phyloP scores from a whole-genome alignment of 2,797 vertebrate species.

The Enteromius argenteus region DNA sequence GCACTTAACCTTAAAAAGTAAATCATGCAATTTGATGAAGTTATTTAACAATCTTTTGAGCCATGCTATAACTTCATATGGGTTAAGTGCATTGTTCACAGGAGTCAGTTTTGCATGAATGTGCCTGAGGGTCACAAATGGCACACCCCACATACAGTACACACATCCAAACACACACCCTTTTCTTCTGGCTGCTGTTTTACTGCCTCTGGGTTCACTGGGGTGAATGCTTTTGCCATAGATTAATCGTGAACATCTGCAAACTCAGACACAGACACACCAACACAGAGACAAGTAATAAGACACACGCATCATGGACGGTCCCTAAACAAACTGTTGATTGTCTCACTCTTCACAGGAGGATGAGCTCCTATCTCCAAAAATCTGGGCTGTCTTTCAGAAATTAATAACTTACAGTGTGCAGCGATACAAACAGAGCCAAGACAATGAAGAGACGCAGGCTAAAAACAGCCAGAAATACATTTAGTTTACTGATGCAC shows the following conservation, averaged over 20 bases:
- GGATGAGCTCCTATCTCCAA: constrained; percentile 43
- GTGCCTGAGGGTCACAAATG: not conserved
- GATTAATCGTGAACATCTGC: constrained; percentile 37
- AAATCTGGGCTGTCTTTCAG: constrained; percentile 21
- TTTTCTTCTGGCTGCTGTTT: constrained; percentile 19
- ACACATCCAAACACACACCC: not conserved
- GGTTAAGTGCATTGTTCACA: no score
- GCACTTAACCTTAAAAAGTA: not conserved
- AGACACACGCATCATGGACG: constrained; percentile 35
- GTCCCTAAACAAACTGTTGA: constrained; percentile 45
- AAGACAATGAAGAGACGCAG: not conserved
- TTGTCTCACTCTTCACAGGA: constrained; percentile 41
- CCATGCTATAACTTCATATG: not conserved
- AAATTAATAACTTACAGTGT: constrained; percentile 40
- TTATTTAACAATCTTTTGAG: not conserved
- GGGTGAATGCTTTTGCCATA: constrained; percentile 24
- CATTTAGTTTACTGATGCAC: not conserved
- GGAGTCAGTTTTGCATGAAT: not conserved
- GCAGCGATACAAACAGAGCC: not conserved
- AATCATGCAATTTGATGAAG: not conserved
- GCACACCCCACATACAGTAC: not conserved
- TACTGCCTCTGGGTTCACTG: constrained; percentile 18
- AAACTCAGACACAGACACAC: constrained; percentile 36
- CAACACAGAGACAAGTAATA: constrained; percentile 7
- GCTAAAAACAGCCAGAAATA: not conserved